phyloP scores from a whole-genome alignment of 1,140 invertebrate genomes.

The Listronotus bonariensis region DNA sequence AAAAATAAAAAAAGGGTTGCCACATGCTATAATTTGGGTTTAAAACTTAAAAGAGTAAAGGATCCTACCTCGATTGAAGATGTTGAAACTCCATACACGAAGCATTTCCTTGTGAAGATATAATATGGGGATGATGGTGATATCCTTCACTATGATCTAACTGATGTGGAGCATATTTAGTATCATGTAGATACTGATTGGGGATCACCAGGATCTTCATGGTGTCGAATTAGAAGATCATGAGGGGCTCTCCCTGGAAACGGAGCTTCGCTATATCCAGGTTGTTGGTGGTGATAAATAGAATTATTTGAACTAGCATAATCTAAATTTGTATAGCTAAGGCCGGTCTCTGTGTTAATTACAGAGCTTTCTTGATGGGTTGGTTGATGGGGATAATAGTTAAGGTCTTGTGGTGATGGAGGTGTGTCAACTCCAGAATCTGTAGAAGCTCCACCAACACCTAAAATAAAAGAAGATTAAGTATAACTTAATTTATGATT shows the following conservation, averaged over 20 bases:
- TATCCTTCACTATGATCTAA: constrained; percentile 55
- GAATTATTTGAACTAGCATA: constrained; percentile 58
- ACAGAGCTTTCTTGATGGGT: constrained; percentile 63
- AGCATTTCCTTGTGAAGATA: constrained; percentile 42
- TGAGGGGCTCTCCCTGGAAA: constrained; percentile 37
- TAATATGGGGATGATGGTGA: constrained; percentile 54
- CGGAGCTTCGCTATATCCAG: constrained; percentile 43
- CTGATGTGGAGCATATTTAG: constrained; percentile 60
- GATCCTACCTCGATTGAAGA: constrained; percentile 52
- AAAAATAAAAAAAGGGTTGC: no score
- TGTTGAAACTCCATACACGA: constrained; percentile 56
- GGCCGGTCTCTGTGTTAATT: constrained; percentile 80
- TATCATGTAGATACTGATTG: constrained; percentile 58
- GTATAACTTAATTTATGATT: no score
- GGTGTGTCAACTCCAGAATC: constrained; percentile 47
- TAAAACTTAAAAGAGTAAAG: no score
- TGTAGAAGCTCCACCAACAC: constrained; percentile 28
- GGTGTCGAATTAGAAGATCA: constrained; percentile 46
- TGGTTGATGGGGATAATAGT: constrained; percentile 52
- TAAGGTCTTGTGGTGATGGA: constrained; percentile 48
- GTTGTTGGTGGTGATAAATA: constrained; percentile 37
- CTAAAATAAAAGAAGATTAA: no score
- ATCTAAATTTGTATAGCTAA: constrained; percentile 90
- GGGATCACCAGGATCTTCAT: constrained; percentile 50
- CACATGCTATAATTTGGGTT: no score